Conservation (phyloP, 2,888 invertebrate species). For the Prosapia bicincta region DNA sequence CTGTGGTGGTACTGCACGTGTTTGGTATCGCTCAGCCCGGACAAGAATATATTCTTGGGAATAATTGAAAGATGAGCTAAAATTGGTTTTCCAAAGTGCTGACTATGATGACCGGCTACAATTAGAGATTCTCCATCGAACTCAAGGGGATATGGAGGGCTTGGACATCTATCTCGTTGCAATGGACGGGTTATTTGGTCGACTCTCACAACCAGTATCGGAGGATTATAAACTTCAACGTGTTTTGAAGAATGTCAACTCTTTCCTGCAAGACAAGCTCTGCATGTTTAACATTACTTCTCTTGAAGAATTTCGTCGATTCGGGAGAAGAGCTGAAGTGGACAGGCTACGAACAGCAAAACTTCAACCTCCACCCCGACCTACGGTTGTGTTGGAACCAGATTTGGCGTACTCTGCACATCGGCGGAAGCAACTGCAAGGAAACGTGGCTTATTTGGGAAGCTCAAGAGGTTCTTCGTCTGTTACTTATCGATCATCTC, state of each 20-base stretch:
- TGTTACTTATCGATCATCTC: background rate
- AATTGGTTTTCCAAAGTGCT: no score
- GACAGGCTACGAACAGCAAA: background rate
- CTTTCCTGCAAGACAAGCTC: slow-evolving; percentile 3
- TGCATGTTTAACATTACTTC: background rate
- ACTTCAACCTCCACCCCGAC: background rate
- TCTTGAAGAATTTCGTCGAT: background rate
- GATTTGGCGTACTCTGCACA: background rate
- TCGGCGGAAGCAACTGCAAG: background rate
- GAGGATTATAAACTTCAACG: background rate
- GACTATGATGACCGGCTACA: no score
- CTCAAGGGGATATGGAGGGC: no score
- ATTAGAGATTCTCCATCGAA: no score
- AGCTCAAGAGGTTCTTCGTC: background rate
- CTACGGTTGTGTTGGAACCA: background rate
- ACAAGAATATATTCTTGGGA: no score
- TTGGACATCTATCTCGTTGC: background rate
- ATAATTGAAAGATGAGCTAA: no score
- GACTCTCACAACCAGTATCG: background rate
- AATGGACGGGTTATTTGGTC: background rate
- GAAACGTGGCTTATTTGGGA: background rate
- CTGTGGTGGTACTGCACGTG: no score
- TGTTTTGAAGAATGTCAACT: background rate
- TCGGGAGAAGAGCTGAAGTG: background rate
- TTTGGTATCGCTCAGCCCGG: no score